Percentiles rank a stretch among this genome's conserved stretches.
Evolutionary conservation across 2,888 invertebrate genomes (phyloP).

Genomic region (Aproaerema taeniolella): DNA sequence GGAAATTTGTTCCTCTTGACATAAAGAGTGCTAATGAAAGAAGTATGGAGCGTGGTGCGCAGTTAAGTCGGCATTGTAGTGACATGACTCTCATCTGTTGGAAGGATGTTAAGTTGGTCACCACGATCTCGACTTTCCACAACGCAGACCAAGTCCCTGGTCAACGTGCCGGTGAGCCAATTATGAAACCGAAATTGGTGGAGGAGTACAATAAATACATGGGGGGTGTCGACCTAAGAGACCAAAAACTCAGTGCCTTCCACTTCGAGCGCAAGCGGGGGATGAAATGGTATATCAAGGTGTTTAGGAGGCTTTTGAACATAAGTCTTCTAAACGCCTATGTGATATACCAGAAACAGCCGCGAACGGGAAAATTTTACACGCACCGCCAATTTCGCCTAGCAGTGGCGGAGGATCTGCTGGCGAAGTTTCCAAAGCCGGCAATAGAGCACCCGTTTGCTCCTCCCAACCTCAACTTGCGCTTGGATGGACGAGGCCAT

Average conservation of each 20-base stretch:
- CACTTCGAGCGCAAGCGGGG: slow-evolving; percentile 1
- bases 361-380: neutral
- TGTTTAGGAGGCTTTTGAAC: slow-evolving; percentile 5
- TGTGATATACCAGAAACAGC: neutral
- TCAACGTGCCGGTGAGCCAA: neutral
- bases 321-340: neutral
- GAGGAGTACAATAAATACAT: slow-evolving; percentile 6
- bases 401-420: neutral
- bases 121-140: too few species aligned
- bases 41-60: neutral
- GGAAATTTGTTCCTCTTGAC: slow-evolving; percentile 4
- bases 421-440: neutral
- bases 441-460: too few species aligned
- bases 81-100: slow-evolving; percentile 3
- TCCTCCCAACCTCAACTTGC: neutral
- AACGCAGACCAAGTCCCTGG: neutral
- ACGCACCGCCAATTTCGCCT: neutral
- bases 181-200: slow-evolving; percentile 2
- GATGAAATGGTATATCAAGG: slow-evolving; percentile 5
- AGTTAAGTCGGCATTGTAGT: slow-evolving; percentile 6
- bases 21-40: slow-evolving; percentile 6
- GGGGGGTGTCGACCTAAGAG: slow-evolving; percentile 2
- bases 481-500: neutral
- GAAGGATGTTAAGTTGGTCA: slow-evolving; percentile 11
- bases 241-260: neutral